These are phyloP conservation scores for Laticauda colubrina DNA, from an alignment of 2,113 vertebrate species.

Conservation along the genomic window DNA sequence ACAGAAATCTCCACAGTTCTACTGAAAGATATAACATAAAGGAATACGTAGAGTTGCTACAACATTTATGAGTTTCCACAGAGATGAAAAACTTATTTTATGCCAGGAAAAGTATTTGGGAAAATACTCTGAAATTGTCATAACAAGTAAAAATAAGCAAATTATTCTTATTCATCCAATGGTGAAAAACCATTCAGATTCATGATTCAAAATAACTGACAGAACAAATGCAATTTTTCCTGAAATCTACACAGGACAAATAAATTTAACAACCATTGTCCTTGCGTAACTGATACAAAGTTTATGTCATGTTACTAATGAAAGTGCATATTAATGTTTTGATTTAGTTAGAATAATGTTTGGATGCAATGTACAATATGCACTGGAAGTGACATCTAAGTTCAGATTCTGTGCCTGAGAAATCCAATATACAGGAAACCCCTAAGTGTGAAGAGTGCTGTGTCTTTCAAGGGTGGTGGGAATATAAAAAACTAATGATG, in stretches of 20 bases:
- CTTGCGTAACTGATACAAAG: neutral
- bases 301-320: neutral
- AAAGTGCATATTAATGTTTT: neutral
- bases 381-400: neutral
- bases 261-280: neutral
- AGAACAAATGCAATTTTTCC: neutral
- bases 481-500: neutral
- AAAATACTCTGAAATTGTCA: neutral
- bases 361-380: neutral
- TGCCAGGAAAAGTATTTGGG: neutral
- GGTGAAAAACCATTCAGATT: neutral
- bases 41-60: neutral
- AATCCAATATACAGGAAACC: neutral
- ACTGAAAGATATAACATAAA: neutral
- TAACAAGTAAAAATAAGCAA: neutral
- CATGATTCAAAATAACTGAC: neutral
- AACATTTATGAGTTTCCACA: neutral
- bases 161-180: neutral
- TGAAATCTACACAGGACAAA: neutral
- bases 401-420: neutral
- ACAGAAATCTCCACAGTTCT: neutral
- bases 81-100: neutral
- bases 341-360: neutral
- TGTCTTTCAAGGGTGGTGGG: neutral
- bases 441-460: neutral